Base-by-base conservation (phyloP, 2,113 vertebrate genomes). In the Nibea albiflora region DNA sequence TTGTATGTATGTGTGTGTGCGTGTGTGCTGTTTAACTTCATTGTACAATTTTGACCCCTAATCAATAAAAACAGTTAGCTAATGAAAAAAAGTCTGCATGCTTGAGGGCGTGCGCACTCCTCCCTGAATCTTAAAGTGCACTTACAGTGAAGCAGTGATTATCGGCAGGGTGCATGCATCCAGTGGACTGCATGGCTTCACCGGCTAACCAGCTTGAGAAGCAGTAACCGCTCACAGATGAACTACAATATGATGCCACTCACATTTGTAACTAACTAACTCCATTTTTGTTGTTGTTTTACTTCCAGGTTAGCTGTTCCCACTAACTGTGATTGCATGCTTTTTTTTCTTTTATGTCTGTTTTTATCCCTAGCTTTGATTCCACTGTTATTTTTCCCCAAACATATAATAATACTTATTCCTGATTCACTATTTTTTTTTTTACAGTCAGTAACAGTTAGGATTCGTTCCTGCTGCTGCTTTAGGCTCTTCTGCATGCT, bases 21-120 rank as follows among this genome's bases (percentile, higher is more conserved):
- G 64, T 46, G 66, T 58, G 56, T 66, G 76, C 64, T 61, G 26
- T 88, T 79, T 87, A 92, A 89, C 88, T 88, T 77, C 75, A 90
- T 88, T 91, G 88, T 81, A 57, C 24, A 84, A 76, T 90, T 81
- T 84, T 84, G 83, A 89, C 88, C 77, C 78, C 73, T 83, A 92
- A 94, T 93, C 93, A 90, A 92, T 94, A 88, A 92, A 91, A 91
- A 87, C 87, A 89, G 84, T 92, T 92, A 93, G 91, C 92, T 92
- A 92, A 93, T 92, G 91, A 92, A 85, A 90, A 26, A 69, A 54
- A 53, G 75, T 84, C 82, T 83, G 90, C 89, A 91, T 88, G 90
- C 89, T 89, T 62, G 69, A 73, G 81, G 88, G 89, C 86, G 84
- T 89, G 88, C 77, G 15, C 12, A 14, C 61, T 82, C 75, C 67